Percentiles rank a stretch among this genome's conserved stretches.
Conservation (phyloP, 2,797 vertebrate species). For the Macropus fuliginosus region DNA sequence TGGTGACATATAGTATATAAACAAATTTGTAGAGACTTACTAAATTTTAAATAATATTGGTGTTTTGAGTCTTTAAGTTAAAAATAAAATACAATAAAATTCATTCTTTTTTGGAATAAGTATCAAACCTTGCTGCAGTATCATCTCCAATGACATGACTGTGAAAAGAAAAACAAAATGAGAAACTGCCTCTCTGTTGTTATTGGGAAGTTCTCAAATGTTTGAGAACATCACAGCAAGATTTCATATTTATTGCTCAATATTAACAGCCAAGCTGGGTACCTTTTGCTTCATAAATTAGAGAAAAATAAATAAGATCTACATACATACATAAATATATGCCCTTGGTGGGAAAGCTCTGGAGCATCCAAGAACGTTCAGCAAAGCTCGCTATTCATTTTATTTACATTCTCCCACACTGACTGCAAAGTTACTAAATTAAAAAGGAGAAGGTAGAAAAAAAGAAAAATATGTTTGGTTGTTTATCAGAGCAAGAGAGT, state of each 20-base stretch:
- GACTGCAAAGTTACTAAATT: conserved; percentile 74
- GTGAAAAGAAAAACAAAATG: conserved; percentile 23
- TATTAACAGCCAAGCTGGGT: conserved; percentile 46
- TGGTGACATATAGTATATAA: neutral
- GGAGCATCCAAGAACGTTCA: conserved; percentile 51
- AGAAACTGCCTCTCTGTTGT: neutral
- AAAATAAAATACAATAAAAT: neutral
- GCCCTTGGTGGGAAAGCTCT: conserved; percentile 63
- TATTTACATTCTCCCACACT: conserved; percentile 75
- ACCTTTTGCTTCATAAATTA: conserved; percentile 70
- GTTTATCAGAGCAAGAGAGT: conserved; percentile 68
- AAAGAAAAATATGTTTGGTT: conserved; percentile 64
- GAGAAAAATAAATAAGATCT: conserved; percentile 69
- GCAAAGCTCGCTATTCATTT: conserved; percentile 58
- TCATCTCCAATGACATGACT: neutral
- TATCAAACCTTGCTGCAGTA: neutral
- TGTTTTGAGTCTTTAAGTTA: neutral
- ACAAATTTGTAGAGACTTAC: neutral
- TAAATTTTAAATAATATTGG: neutral
- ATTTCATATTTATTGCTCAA: conserved; percentile 68
- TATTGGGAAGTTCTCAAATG: conserved; percentile 56
- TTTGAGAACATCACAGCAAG: conserved; percentile 18
- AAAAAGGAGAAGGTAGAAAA: conserved; percentile 68
- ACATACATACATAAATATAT: conserved; percentile 72
- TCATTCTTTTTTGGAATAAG: neutral